A percentile compares a stretch with the other conserved stretches of the same genome.
phyloP scores from a whole-genome alignment of 1,140 invertebrate species.

The Chironomus striatipennis region DNA sequence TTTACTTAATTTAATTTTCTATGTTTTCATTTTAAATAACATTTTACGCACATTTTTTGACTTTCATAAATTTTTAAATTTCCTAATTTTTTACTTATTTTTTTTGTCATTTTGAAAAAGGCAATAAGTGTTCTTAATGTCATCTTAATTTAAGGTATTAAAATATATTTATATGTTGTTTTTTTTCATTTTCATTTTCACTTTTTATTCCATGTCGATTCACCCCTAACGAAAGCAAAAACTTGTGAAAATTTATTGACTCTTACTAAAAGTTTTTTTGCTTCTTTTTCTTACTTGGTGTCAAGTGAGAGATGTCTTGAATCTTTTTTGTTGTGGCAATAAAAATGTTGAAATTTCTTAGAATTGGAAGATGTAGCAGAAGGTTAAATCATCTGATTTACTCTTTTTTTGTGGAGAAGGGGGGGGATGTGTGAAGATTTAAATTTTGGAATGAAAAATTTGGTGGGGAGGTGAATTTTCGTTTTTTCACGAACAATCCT shows the following conservation, averaged over 20 bases:
- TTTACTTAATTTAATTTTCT: background rate
- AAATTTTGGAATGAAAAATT: too few relatives aligned
- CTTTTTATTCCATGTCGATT: background rate
- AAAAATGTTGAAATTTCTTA: background rate
- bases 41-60: background rate
- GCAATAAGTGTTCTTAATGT: constrained; percentile 23
- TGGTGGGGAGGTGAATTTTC: too few relatives aligned
- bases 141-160: constrained; percentile 15
- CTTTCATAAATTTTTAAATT: constrained; percentile 16
- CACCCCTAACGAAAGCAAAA: background rate
- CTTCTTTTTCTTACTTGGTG: too few relatives aligned
- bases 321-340: background rate
- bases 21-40: background rate
- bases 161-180: background rate
- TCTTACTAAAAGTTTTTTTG: too few relatives aligned
- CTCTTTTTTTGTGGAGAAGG: too few relatives aligned
- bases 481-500: too few relatives aligned
- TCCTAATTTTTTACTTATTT: background rate
- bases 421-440: too few relatives aligned
- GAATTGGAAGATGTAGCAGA: too few relatives aligned
- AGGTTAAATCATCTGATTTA: too few relatives aligned
- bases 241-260: too few relatives aligned
- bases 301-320: too few relatives aligned
- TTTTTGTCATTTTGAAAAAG: constrained; percentile 17
- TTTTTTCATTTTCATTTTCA: too few relatives aligned